phyloP scores from a whole-genome alignment of 1,140 invertebrate species.

The Laupala kohalensis region DNA sequence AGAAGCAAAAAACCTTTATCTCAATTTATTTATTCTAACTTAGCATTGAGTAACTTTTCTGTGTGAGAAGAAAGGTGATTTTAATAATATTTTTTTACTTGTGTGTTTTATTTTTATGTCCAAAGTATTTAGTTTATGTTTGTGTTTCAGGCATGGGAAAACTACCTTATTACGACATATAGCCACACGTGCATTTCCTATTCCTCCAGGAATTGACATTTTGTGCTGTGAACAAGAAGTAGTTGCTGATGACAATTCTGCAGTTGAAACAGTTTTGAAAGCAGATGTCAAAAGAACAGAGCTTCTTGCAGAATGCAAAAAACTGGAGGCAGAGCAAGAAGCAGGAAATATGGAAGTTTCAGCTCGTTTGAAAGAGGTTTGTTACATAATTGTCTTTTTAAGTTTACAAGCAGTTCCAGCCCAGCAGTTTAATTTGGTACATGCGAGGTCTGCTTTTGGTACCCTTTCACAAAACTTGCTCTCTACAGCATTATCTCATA shows the following conservation, averaged over 20 bases:
- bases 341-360: slow-evolving; percentile 54
- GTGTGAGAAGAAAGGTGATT: no score
- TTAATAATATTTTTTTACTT: no score
- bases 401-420: no score
- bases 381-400: background rate
- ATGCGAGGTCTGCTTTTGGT: no score
- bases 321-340: slow-evolving; percentile 57
- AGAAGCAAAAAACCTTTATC: no score
- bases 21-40: no score
- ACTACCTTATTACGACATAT: slow-evolving; percentile 95
- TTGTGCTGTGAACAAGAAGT: slow-evolving; percentile 98
- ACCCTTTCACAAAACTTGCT: no score
- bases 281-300: slow-evolving; percentile 79
- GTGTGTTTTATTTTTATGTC: no score
- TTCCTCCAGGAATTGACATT: slow-evolving; percentile 95
- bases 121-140: no score
- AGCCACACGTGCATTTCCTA: slow-evolving; percentile 71
- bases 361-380: slow-evolving; percentile 70
- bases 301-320: slow-evolving; percentile 69
- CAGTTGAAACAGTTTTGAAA: slow-evolving; percentile 84
- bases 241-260: slow-evolving; percentile 77
- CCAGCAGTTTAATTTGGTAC: no score
- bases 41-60: no score
- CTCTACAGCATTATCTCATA: no score
- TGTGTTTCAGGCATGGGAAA: slow-evolving; percentile 74